Evolutionary conservation across 2,113 vertebrate species (phyloP).

Genomic region (Bubo blakistoni): DNA sequence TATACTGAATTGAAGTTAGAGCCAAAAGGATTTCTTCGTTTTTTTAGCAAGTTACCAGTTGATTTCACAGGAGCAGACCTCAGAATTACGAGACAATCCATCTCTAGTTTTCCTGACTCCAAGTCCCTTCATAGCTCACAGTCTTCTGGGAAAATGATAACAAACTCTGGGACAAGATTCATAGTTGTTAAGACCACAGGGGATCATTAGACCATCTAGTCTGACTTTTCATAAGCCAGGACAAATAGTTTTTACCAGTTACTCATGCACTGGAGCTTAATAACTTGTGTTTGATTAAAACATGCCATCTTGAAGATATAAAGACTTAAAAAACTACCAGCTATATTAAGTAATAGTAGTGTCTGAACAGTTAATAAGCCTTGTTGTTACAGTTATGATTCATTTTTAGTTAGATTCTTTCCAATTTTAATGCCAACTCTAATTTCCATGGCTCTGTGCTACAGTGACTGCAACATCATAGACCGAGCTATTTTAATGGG

Average conservation of each 20-base stretch:
- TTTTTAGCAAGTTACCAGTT: background rate
- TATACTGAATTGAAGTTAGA: background rate
- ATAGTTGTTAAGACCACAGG: background rate
- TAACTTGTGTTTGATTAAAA: background rate
- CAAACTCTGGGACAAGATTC: constrained; percentile 20
- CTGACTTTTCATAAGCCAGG: background rate
- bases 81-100: background rate
- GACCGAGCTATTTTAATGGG: background rate
- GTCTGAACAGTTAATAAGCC: background rate
- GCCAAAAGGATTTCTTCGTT: background rate
- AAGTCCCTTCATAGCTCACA: background rate
- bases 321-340: background rate
- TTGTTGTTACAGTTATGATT: background rate
- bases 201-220: background rate
- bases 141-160: background rate
- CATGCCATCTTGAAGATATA: background rate
- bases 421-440: background rate
- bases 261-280: background rate
- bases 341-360: background rate
- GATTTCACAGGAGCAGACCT: constrained; percentile 44
- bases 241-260: background rate
- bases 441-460: background rate
- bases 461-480: background rate
- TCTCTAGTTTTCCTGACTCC: background rate
- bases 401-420: background rate